Base-by-base conservation (phyloP, 2,888 invertebrate species). In the Neria commutata region DNA sequence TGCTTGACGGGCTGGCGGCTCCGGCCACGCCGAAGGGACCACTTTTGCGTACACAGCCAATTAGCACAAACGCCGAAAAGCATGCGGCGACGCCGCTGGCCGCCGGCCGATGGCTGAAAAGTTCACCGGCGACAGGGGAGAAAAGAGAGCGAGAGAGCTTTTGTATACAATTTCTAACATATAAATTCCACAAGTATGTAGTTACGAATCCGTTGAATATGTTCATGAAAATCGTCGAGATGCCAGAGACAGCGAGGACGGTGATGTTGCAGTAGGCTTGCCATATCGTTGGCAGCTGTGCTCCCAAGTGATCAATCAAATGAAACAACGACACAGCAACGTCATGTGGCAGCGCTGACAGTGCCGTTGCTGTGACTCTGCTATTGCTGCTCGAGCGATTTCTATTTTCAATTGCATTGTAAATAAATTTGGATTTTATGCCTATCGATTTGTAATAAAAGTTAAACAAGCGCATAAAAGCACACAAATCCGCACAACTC, bases 391-490 rank as follows among this genome's bases (percentile, higher is more conserved):
- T n/a, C 42, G 17, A 42, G 21, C 42, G 42, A 42, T 42, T 42
- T 42, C 42, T 42, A 42, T 42, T 42, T 42, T 19, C 42, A 42
- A 4, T 42, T 42, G 19, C 6, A 26, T 52, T 42, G 47, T 46
- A 16, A 25, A 25, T 45, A n/a, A n/a, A n/a, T 52, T 37, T 37
- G 29, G 54, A 51, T 52, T 51, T 56, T 48, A 54, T 59, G 42
- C 57, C 50, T 49, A 67, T 68, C 70, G 67, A 68, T 67, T 67
- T 70, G 69, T 71, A 73, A 70, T 78, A 78, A 76, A 77, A 75
- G 61, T 67, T 71, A 77, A 74, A 67, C 71, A 72, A 77, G 73
- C 75, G 71, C 69, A 75, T 69, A 71, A 74, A 70, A 69, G 17
- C 42, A 42, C 42, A 42, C 42, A 19, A 42, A 19, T 19, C 21